A percentile compares a stretch with the other conserved stretches of the same genome.
These are phyloP conservation scores for Lepus timidus DNA, from an alignment of 2,113 vertebrate species.

Conservation along the genomic window DNA sequence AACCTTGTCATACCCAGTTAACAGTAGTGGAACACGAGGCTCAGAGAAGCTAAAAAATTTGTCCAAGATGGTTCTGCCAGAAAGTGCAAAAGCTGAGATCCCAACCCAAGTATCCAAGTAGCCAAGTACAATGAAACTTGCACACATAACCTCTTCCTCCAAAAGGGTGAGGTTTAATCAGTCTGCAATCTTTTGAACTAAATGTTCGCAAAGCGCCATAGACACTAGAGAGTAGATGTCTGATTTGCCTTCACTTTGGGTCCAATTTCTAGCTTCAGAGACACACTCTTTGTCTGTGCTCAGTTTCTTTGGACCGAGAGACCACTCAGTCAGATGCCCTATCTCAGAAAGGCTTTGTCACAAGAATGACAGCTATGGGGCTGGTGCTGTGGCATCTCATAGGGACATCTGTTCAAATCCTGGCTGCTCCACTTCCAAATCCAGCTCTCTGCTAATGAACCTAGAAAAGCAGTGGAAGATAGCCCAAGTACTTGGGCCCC, in stretches of 20 bases:
- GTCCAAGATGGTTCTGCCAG: background rate
- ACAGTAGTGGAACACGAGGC: background rate
- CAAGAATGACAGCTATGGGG: background rate
- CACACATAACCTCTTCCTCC: background rate
- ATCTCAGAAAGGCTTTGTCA: background rate
- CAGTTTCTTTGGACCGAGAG: background rate
- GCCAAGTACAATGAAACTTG: background rate
- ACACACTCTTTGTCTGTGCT: background rate
- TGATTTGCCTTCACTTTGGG: background rate
- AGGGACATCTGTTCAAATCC: no score
- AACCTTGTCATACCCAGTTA: background rate
- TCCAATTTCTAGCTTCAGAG: background rate
- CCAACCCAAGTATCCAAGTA: background rate
- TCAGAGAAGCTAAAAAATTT: constrained; percentile 44
- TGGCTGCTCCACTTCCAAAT: no score
- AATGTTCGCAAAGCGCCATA: background rate
- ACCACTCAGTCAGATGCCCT: background rate
- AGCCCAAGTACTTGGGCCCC: no score
- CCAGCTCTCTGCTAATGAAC: no score
- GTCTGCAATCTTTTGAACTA: background rate
- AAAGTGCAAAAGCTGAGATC: background rate
- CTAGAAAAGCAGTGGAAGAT: no score
- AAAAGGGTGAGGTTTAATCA: background rate
- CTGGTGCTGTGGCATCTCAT: no score
- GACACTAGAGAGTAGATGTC: background rate